Conservation (phyloP, 2,888 invertebrate species). For the Villa cingulata region DNA sequence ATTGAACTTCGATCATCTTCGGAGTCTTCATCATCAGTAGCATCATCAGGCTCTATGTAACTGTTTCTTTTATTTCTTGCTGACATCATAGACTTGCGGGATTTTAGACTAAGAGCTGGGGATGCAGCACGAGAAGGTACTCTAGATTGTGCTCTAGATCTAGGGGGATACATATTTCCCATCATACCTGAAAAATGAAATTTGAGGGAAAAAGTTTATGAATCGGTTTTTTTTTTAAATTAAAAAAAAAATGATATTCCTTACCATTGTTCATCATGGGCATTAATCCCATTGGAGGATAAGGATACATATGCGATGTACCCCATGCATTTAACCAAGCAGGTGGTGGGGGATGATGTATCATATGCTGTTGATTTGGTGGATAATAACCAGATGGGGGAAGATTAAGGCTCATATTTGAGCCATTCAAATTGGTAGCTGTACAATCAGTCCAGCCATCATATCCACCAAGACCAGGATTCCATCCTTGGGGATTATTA, state of each 20-base stretch:
- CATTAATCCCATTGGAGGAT: slow-evolving; percentile 26
- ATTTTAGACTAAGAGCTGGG: slow-evolving; percentile 54
- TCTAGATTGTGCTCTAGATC: slow-evolving; percentile 43
- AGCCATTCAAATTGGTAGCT: slow-evolving; percentile 35
- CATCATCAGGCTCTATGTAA: slow-evolving; percentile 38
- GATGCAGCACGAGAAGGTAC: slow-evolving; percentile 51
- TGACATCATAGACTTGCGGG: slow-evolving; percentile 51
- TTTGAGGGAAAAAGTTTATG: too few relatives aligned
- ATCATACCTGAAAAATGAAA: too few relatives aligned
- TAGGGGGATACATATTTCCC: slow-evolving; percentile 20
- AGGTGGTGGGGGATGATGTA: slow-evolving; percentile 33
- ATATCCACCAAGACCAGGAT: slow-evolving; percentile 25
- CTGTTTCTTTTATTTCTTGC: slow-evolving; percentile 39
- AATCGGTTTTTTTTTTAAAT: neutral
- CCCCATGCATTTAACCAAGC: slow-evolving; percentile 15
- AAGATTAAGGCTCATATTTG: slow-evolving; percentile 44
- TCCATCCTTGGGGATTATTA: slow-evolving; percentile 33
- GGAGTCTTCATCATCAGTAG: slow-evolving; percentile 51
- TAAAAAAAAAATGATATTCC: neutral
- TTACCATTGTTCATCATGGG: slow-evolving; percentile 37
- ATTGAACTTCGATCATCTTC: slow-evolving; percentile 36
- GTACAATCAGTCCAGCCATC: slow-evolving; percentile 27
- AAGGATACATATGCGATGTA: slow-evolving; percentile 29
- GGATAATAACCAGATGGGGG: slow-evolving; percentile 32
- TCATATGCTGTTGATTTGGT: slow-evolving; percentile 21